Conservation (phyloP, 2,888 invertebrate genomes). For the Drosophila mimica region DNA sequence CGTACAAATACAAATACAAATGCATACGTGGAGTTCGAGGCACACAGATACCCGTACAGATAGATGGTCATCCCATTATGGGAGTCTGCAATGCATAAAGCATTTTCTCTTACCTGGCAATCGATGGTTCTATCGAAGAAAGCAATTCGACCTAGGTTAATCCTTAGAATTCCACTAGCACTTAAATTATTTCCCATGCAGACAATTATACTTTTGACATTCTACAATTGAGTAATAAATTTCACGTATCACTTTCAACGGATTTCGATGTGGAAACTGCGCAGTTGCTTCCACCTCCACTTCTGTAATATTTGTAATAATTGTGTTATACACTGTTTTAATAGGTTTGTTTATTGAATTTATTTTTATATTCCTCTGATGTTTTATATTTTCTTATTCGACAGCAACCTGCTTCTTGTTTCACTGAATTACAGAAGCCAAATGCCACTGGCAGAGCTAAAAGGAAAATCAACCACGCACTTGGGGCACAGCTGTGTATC, state of each 20-base stretch:
- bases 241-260: not conserved
- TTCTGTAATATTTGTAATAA: not conserved
- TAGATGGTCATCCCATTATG: not conserved
- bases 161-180: constrained; percentile 30
- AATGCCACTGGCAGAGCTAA: constrained; percentile 34
- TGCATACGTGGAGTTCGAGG: constrained; percentile 4
- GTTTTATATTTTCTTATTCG: constrained; percentile 42
- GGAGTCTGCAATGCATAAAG: not conserved
- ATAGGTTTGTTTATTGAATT: not conserved
- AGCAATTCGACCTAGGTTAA: constrained; percentile 32
- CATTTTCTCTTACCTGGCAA: constrained; percentile 54
- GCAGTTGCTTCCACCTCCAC: constrained; percentile 1
- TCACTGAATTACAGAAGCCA: constrained; percentile 33
- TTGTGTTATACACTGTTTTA: not conserved
- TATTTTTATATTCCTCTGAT: constrained; percentile 5
- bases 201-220: constrained; percentile 13
- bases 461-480: constrained; percentile 46
- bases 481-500: constrained; percentile 73
- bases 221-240: not conserved
- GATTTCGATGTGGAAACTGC: constrained; percentile 9
- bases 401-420: constrained; percentile 68
- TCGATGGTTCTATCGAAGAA: constrained; percentile 44
- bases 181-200: constrained; percentile 66
- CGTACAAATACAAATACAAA: not conserved
- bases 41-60: not conserved